Conservation (phyloP, 2,113 vertebrate species). For the Ictalurus punctatus region DNA sequence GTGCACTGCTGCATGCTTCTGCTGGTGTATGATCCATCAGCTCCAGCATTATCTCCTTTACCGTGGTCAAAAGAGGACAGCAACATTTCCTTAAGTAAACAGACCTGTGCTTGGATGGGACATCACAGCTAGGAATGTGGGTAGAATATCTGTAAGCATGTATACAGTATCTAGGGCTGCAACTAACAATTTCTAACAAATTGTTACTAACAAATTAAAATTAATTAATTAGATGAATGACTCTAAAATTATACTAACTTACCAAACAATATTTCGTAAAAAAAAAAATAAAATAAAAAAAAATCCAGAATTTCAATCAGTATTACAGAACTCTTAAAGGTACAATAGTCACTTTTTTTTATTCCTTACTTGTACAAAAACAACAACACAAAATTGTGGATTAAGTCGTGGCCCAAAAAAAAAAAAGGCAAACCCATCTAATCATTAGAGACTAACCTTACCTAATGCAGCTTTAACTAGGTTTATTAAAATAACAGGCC, state of each 20-base stretch:
- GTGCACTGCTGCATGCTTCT: constrained; percentile 10
- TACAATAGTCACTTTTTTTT: not conserved
- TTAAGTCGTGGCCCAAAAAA: not conserved
- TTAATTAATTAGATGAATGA: not conserved
- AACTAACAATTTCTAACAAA: not conserved
- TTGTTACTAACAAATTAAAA: not conserved
- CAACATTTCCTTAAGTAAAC: constrained; percentile 39
- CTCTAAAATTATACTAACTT: not conserved
- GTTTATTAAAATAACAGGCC: not conserved
- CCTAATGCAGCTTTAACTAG: not conserved
- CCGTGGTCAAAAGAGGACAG: not conserved
- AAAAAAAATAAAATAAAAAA: not conserved
- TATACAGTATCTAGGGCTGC: not conserved
- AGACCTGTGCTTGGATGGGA: constrained; percentile 43
- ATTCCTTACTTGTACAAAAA: not conserved
- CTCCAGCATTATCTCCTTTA: constrained; percentile 31
- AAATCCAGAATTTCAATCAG: not conserved
- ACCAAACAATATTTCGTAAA: not conserved
- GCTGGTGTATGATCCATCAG: constrained; percentile 35
- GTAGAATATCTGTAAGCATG: constrained; percentile 1
- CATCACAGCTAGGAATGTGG: constrained; percentile 18
- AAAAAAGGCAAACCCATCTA: not conserved
- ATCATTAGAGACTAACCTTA: not conserved
- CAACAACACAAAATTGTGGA: not conserved
- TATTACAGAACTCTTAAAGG: not conserved